Conservation (phyloP, 2,113 vertebrate genomes). For the Lamprotornis superbus region DNA sequence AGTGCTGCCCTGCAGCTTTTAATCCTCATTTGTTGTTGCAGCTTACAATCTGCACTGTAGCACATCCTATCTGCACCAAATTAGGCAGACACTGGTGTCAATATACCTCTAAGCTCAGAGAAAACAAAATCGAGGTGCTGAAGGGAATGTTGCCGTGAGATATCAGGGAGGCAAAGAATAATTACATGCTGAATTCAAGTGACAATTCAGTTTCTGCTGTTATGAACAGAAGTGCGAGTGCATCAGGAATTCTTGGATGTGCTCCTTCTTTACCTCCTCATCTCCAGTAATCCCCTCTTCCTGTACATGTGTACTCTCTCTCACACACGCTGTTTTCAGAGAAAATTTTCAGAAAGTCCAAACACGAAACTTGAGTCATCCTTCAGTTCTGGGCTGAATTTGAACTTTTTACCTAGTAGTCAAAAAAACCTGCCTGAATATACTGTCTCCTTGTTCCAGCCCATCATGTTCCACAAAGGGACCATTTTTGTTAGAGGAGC, state of each 20-base stretch:
- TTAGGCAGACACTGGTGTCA: neutral
- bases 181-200: neutral
- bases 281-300: slow-evolving; percentile 12
- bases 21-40: neutral
- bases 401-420: slow-evolving; percentile 68
- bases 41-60: neutral
- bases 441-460: slow-evolving; percentile 63
- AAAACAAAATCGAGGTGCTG: neutral
- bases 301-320: slow-evolving; percentile 8
- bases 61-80: neutral
- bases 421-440: slow-evolving; percentile 47
- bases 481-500: slow-evolving; percentile 59
- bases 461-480: slow-evolving; percentile 67
- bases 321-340: slow-evolving; percentile 19
- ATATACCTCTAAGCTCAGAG: neutral
- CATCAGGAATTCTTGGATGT: neutral
- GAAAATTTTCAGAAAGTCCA: slow-evolving; percentile 53
- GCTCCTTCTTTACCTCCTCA: neutral
- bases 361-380: slow-evolving; percentile 53
- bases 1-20: neutral
- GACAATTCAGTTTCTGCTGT: neutral
- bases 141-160: neutral
- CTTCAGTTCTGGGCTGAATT: slow-evolving; percentile 26
- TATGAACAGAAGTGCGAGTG: neutral
- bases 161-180: neutral